Evolutionary conservation across 2,797 vertebrate genomes (phyloP).

Genomic region (Phrynocephalus forsythii): DNA sequence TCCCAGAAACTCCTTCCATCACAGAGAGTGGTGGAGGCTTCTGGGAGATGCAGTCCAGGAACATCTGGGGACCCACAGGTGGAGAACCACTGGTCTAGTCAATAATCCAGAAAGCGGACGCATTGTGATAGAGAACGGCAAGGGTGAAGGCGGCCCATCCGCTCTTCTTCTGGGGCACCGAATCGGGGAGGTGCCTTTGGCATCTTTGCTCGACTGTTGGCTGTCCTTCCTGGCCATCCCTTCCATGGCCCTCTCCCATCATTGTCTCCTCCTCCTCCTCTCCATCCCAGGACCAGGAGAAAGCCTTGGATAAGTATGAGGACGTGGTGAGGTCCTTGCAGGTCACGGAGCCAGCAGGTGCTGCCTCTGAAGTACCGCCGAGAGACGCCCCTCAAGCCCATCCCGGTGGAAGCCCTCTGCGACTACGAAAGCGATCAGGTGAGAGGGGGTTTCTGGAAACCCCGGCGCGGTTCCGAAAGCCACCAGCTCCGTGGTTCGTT

Average conservation of each 20-base stretch:
- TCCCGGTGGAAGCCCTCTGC: slow-evolving; percentile 94
- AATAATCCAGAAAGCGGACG: no score
- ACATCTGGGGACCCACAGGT: no score
- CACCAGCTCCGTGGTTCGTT: no score
- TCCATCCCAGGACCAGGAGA: slow-evolving; percentile 88
- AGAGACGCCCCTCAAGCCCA: slow-evolving; percentile 80
- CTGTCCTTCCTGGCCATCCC: background rate
- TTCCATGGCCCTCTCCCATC: background rate
- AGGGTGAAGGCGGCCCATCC: background rate
- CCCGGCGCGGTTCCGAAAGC: no score
- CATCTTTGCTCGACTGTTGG: no score
- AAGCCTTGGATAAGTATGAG: slow-evolving; percentile 90
- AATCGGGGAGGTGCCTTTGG: no score
- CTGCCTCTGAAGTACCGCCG: slow-evolving; percentile 88
- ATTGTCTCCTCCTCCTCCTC: background rate
- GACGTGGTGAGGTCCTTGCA: slow-evolving; percentile 86
- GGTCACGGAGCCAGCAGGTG: slow-evolving; percentile 88
- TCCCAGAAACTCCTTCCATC: no score
- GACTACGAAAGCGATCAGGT: slow-evolving; percentile 92
- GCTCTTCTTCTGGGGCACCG: no score
- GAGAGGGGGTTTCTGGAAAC: background rate
- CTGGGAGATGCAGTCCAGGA: no score
- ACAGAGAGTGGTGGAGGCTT: no score
- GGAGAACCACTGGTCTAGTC: background rate
- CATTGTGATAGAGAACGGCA: background rate